phyloP scores from a whole-genome alignment of 2,888 invertebrate genomes.

The Ennomos quercinarius region DNA sequence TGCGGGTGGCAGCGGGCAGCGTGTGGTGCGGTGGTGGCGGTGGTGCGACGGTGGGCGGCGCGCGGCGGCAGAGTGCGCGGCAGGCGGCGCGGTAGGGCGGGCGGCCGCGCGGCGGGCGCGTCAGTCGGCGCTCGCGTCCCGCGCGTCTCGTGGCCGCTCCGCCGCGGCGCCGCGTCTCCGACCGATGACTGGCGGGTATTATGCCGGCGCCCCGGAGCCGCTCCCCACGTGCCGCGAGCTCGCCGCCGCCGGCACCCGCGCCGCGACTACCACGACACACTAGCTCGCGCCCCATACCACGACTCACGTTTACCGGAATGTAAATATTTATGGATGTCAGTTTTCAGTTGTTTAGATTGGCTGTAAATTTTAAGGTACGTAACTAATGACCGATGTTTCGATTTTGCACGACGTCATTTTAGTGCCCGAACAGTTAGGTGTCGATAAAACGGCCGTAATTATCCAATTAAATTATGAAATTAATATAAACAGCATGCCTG shows the following conservation, averaged over 20 bases:
- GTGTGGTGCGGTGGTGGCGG: slow-evolving; percentile 33
- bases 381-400: slow-evolving; percentile 71
- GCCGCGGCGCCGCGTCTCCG: slow-evolving; percentile 50
- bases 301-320: slow-evolving; percentile 77
- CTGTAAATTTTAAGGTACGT: slow-evolving; percentile 85
- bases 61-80: slow-evolving; percentile 44
- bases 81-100: slow-evolving; percentile 43
- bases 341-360: slow-evolving; percentile 85
- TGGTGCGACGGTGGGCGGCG: slow-evolving; percentile 48
- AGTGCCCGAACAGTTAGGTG: slow-evolving; percentile 32
- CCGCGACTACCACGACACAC: slow-evolving; percentile 48
- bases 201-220: slow-evolving; percentile 76
- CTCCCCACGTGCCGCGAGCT: slow-evolving; percentile 68
- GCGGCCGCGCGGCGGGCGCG: slow-evolving; percentile 42
- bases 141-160: slow-evolving; percentile 43
- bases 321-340: slow-evolving; percentile 85
- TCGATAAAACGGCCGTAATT: slow-evolving; percentile 39
- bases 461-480: slow-evolving; percentile 56
- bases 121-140: slow-evolving; percentile 52
- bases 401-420: slow-evolving; percentile 69
- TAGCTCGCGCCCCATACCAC: slow-evolving; percentile 62
- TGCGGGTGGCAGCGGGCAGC: slow-evolving; percentile 35
- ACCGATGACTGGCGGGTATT: slow-evolving; percentile 60
- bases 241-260: slow-evolving; percentile 61
- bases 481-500: slow-evolving; percentile 67